Evolutionary conservation across 2,797 vertebrate species (phyloP).

Genomic region (Danio choprae): DNA sequence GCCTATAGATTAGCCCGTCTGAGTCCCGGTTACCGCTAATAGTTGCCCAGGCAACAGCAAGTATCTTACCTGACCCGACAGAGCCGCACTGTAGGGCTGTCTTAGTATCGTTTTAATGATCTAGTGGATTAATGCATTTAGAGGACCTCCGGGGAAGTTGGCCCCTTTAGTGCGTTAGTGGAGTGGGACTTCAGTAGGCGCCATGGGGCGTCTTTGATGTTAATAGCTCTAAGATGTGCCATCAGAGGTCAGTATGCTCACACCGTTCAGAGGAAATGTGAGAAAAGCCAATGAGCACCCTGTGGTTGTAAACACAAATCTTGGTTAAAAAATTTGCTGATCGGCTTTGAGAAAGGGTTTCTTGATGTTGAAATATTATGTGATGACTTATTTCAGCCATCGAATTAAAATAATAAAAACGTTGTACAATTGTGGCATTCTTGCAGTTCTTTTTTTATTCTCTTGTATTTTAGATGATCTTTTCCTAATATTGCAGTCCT

Average conservation of each 20-base stretch:
- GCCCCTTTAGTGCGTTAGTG: conserved; percentile 4
- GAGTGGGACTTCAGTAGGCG: conserved; percentile 11
- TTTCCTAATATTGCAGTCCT: too few relatives aligned
- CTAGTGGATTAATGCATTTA: conserved; percentile 36
- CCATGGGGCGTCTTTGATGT: conserved; percentile 11
- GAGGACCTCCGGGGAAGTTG: conserved; percentile 27
- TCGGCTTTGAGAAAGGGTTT: background rate
- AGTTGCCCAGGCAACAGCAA: conserved; percentile 43
- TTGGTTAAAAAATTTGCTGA: background rate
- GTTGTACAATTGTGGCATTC: too few relatives aligned
- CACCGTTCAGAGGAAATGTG: conserved; percentile 25
- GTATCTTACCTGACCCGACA: conserved; percentile 16
- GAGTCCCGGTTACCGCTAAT: conserved; percentile 30
- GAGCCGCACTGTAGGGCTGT: background rate
- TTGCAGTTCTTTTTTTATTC: too few relatives aligned
- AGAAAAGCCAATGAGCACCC: conserved; percentile 14
- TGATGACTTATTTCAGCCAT: too few relatives aligned
- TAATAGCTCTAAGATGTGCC: conserved; percentile 17
- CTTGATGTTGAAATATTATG: background rate
- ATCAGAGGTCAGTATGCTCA: conserved; percentile 21
- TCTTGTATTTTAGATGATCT: too few relatives aligned
- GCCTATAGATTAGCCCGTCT: conserved; percentile 24
- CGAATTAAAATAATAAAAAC: too few relatives aligned
- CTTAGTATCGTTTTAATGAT: conserved; percentile 21
- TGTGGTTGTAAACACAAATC: background rate